Percentiles rank a stretch among this genome's conserved stretches.
Evolutionary conservation across 2,113 vertebrate species (phyloP).

Genomic region (Galeopterus variegatus): DNA sequence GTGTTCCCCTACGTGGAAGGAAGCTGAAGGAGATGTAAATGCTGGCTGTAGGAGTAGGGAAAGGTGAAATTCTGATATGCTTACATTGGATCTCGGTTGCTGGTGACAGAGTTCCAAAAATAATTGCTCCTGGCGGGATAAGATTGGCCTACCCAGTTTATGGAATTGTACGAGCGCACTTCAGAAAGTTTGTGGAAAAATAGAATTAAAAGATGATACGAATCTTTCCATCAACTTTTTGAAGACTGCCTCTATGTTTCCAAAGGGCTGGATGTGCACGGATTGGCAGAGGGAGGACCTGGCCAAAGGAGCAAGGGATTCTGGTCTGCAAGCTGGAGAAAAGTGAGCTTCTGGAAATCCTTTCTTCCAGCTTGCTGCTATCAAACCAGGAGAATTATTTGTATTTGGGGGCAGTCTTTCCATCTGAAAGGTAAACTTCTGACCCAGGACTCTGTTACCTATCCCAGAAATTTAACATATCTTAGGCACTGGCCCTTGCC

Average conservation of each 20-base stretch:
- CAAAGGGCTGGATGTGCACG: fast-evolving
- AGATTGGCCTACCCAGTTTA: not conserved
- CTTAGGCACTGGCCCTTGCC: not conserved
- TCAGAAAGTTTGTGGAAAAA: too few species aligned
- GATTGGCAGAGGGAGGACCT: not conserved
- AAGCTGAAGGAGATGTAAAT: not conserved
- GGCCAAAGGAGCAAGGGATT: not conserved
- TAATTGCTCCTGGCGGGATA: not conserved
- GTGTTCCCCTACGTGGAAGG: too few species aligned
- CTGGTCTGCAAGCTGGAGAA: not conserved
- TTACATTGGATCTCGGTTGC: not conserved
- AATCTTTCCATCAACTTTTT: too few species aligned
- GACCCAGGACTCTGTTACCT: not conserved
- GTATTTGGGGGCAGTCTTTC: not conserved
- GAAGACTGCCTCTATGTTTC: not conserved
- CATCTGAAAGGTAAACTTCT: not conserved
- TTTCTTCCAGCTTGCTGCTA: not conserved
- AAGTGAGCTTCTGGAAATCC: not conserved
- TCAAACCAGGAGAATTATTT: not conserved
- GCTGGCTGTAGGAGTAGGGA: not conserved
- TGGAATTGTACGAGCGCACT: not conserved
- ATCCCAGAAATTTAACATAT: not conserved
- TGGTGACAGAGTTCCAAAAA: not conserved
- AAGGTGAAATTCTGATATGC: not conserved
- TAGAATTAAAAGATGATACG: too few species aligned